phyloP scores from a whole-genome alignment of 2,113 vertebrate genomes.

The Thryonomys swinderianus region DNA sequence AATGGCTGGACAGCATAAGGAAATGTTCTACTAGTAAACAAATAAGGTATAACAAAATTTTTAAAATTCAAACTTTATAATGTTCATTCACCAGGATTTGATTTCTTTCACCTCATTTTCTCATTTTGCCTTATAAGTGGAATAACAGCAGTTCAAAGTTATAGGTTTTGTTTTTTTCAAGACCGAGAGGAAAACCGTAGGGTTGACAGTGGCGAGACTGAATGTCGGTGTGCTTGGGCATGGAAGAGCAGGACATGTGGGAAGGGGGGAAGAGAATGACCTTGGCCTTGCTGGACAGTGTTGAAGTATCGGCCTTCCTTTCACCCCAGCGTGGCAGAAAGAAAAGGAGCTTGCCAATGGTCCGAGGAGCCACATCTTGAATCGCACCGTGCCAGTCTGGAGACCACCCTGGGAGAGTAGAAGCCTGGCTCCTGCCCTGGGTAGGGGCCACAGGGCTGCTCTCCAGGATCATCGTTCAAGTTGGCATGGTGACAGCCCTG shows the following conservation, averaged over 20 bases:
- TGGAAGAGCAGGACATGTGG: background rate
- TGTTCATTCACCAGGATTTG: background rate
- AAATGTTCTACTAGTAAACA: background rate
- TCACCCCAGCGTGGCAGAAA: background rate
- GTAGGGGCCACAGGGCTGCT: fast-evolving
- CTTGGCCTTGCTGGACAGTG: background rate
- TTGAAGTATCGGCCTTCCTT: background rate
- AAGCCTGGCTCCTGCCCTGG: background rate
- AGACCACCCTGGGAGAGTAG: background rate
- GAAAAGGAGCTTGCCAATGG: too few relatives aligned
- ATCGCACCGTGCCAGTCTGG: background rate
- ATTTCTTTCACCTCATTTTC: background rate
- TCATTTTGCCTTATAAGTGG: background rate
- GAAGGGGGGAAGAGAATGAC: background rate
- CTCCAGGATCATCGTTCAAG: background rate
- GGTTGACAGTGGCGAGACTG: background rate
- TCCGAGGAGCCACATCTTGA: background rate
- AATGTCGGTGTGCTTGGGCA: background rate
- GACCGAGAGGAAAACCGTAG: background rate
- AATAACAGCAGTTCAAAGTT: background rate
- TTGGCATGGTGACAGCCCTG: background rate
- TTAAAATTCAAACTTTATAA: background rate
- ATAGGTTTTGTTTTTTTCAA: background rate
- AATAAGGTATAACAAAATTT: background rate
- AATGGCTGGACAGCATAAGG: background rate